Conservation (phyloP, 1,140 invertebrate genomes). For the Oryzaephilus surinamensis region DNA sequence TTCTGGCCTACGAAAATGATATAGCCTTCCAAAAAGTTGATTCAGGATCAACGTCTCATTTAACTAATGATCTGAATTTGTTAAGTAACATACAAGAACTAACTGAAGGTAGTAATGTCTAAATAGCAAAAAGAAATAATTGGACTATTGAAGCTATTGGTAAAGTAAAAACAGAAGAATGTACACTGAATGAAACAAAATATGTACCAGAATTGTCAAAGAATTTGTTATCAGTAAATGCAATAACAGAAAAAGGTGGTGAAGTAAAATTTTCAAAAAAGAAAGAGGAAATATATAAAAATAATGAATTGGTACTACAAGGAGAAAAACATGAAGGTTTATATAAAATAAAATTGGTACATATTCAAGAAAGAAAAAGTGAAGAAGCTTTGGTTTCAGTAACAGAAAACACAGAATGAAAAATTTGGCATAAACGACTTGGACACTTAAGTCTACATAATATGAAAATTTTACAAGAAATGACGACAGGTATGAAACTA, state of each 20-base stretch:
- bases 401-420: neutral
- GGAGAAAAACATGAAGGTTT: slow-evolving; percentile 1
- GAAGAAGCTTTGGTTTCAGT: neutral
- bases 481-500: slow-evolving; percentile 1
- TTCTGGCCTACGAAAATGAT: too few relatives aligned
- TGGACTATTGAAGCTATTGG: too few relatives aligned
- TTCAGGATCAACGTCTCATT: neutral
- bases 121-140: neutral
- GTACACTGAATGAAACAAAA: too few relatives aligned
- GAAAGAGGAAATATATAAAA: slow-evolving; percentile 5
- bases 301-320: slow-evolving; percentile 1
- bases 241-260: slow-evolving; percentile 2
- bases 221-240: neutral
- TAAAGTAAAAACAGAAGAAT: too few relatives aligned
- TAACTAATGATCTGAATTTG: neutral
- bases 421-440: too few relatives aligned
- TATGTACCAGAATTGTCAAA: too few relatives aligned
- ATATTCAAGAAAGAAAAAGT: neutral
- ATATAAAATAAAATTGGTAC: slow-evolving; percentile 1
- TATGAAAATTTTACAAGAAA: neutral
- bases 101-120: neutral
- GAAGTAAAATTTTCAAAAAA: slow-evolving; percentile 1
- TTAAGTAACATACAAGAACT: neutral
- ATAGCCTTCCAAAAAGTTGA: neutral
- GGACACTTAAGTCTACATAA: neutral